Conservation (phyloP, 37 sponge, comb jelly and placozoan species). For the Eunapius fragilis region DNA sequence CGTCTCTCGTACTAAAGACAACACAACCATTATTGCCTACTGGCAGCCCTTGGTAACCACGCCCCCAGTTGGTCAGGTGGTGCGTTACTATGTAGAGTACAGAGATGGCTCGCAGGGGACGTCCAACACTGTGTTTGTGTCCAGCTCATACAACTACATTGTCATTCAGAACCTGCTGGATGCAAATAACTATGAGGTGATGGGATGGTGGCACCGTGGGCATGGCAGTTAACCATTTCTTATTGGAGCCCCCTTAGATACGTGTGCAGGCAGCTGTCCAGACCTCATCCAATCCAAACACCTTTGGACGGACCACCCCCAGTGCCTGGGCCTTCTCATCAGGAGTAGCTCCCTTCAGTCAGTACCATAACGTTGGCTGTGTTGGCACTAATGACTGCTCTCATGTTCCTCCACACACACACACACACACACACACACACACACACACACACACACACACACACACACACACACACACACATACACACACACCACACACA, state of each 20-base stretch:
- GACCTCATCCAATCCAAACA: no score
- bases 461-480: constrained; percentile 35
- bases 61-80: constrained; percentile 2
- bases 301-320: no score
- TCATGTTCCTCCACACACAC: constrained; percentile 21
- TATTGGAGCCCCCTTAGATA: no score
- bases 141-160: not conserved
- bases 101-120: constrained; percentile 1
- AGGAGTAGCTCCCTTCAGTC: constrained; percentile 6
- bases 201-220: no score
- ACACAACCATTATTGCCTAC: not conserved
- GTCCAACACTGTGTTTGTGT: not conserved
- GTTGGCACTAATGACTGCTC: constrained; percentile 22
- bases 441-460: not conserved
- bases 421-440: constrained; percentile 16
- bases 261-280: no score
- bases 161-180: not conserved
- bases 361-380: constrained; percentile 15
- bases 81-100: constrained; percentile 14
- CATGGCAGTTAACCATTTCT: no score
- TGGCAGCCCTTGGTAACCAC: constrained; percentile 4
- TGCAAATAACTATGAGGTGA: constrained; percentile 31
- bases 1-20: constrained; percentile 6
- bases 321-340: no score
- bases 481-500: constrained; percentile 25